Conservation (phyloP, 2,797 vertebrate species). For the Tenualosa thibaudeaui region DNA sequence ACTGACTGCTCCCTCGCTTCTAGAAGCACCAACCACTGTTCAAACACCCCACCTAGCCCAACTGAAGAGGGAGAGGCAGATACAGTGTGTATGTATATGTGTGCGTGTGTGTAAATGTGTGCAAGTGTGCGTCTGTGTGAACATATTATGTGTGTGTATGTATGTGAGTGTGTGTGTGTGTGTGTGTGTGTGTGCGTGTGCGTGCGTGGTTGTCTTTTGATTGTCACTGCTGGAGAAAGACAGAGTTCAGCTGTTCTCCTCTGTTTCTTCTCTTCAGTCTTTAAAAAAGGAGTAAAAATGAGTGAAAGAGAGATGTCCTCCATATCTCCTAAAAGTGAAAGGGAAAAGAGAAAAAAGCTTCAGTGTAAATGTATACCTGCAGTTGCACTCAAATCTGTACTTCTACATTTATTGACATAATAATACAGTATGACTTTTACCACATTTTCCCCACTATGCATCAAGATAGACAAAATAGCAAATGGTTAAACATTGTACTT, state of each 20-base stretch:
- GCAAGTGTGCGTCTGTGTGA: slow-evolving; percentile 45
- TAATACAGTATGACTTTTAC: background rate
- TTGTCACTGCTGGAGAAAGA: slow-evolving; percentile 87
- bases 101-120: slow-evolving; percentile 49
- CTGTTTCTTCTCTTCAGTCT: slow-evolving; percentile 68
- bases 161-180: slow-evolving; percentile 48
- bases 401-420: background rate
- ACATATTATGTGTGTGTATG: slow-evolving; percentile 36
- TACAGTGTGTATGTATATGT: slow-evolving; percentile 52
- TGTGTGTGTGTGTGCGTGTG: slow-evolving; percentile 56
- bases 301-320: slow-evolving; percentile 46
- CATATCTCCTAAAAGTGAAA: background rate
- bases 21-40: slow-evolving; percentile 13
- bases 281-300: slow-evolving; percentile 63
- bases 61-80: slow-evolving; percentile 28
- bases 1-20: slow-evolving; percentile 15
- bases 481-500: no score
- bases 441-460: no score
- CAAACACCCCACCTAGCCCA: slow-evolving; percentile 44
- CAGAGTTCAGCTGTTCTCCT: slow-evolving; percentile 64
- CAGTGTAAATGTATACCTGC: background rate
- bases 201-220: slow-evolving; percentile 68
- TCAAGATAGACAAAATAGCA: no score
- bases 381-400: background rate
- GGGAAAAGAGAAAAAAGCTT: background rate